phyloP scores from a whole-genome alignment of 2,113 vertebrate genomes.

The Thunnus maccoyii region DNA sequence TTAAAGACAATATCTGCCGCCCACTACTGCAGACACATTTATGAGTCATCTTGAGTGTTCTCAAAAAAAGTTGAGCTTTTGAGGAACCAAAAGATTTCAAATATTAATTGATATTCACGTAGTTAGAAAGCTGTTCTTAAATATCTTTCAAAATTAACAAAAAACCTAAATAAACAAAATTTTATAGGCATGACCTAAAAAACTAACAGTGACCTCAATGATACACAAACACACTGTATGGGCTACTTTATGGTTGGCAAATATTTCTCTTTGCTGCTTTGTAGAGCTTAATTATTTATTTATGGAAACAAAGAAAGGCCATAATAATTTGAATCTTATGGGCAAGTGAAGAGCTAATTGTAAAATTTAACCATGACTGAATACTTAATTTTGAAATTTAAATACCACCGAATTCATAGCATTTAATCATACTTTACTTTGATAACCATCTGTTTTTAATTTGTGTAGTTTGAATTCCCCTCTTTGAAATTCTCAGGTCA shows the following conservation, averaged over 20 bases:
- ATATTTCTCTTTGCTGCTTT: not conserved
- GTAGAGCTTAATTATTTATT: too few species aligned
- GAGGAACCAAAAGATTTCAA: not conserved
- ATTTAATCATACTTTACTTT: not conserved
- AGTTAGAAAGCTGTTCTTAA: not conserved
- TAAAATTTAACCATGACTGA: not conserved
- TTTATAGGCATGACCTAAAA: not conserved
- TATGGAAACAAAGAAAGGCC: too few species aligned
- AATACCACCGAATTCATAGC: not conserved
- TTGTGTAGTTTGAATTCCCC: not conserved
- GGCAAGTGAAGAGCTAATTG: too few species aligned
- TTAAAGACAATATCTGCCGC: not conserved
- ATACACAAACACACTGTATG: not conserved
- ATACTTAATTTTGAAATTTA: not conserved
- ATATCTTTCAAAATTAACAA: not conserved
- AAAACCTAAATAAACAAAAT: not conserved
- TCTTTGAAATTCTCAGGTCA: not conserved
- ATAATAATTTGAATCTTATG: too few species aligned
- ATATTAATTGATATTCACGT: not conserved
- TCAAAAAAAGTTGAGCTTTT: not conserved
- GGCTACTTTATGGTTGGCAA: not conserved
- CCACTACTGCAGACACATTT: conserved; percentile 2
- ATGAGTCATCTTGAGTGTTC: conserved; percentile 9
- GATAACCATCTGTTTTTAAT: not conserved
- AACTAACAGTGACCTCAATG: not conserved